Evolutionary conservation across 2,113 vertebrate genomes (phyloP).

Genomic region (Oxygymnocypris stewartii): DNA sequence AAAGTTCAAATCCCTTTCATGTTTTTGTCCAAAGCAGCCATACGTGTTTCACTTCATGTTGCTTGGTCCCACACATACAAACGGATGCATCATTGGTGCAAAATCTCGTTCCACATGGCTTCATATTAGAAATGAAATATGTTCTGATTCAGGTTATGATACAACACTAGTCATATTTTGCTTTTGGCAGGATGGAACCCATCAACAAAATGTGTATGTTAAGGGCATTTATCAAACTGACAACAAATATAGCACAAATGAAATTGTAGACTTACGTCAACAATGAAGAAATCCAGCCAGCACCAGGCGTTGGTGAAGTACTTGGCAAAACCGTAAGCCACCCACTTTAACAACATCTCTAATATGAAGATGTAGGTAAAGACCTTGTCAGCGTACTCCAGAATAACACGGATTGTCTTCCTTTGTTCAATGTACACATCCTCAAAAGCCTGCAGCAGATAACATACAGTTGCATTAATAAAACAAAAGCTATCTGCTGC

Average conservation of each 20-base stretch:
- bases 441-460: constrained; percentile 86
- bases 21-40: neutral
- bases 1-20: neutral
- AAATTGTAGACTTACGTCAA: constrained; percentile 87
- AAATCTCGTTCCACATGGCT: neutral
- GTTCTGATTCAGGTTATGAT: neutral
- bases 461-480: constrained; percentile 5
- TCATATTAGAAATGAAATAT: neutral
- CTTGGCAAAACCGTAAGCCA: constrained; percentile 96
- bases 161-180: neutral
- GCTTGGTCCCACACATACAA: neutral
- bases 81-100: neutral
- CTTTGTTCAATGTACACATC: constrained; percentile 98
- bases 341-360: constrained; percentile 99
- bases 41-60: neutral
- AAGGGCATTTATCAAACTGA: constrained; percentile 19
- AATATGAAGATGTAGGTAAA: constrained; percentile 99
- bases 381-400: constrained; percentile 94
- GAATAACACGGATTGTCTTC: constrained; percentile 89
- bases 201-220: constrained; percentile 48
- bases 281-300: constrained; percentile 99
- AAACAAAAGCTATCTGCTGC: neutral
- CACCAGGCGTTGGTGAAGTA: constrained; percentile 99
- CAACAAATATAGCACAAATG: constrained; percentile 29
- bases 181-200: neutral